Percentiles rank a stretch among this genome's conserved stretches.
Conservation (phyloP, 2,113 vertebrate genomes). For the Melanerpes formicivorus region DNA sequence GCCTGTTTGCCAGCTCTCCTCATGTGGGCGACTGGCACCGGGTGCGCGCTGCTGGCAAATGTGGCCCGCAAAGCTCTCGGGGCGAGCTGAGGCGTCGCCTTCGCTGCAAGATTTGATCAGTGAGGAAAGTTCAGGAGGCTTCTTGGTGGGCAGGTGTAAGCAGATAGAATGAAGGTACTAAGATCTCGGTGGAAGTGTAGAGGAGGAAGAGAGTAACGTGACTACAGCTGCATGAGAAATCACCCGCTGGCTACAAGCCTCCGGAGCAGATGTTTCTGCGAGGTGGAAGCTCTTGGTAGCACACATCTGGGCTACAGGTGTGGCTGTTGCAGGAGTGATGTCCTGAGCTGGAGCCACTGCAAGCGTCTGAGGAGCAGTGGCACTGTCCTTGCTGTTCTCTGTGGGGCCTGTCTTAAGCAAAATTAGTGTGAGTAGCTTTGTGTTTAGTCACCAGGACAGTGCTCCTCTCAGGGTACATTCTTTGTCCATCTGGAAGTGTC, state of each 20-base stretch:
- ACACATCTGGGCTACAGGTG: fast-evolving
- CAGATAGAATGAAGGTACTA: background rate
- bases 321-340: background rate
- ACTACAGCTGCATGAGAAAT: fast-evolving
- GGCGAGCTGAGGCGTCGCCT: background rate
- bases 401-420: background rate
- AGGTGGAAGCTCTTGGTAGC: background rate
- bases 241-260: fast-evolving
- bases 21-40: background rate
- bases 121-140: background rate
- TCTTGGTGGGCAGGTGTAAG: background rate
- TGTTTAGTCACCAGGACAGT: fast-evolving
- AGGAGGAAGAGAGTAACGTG: background rate
- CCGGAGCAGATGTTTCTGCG: background rate
- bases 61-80: background rate
- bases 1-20: background rate
- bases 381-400: background rate
- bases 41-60: fast-evolving
- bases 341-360: background rate
- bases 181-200: background rate
- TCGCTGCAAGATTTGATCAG: fast-evolving
- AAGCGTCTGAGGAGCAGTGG: fast-evolving
- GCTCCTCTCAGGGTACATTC: background rate
- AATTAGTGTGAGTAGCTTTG: fast-evolving
- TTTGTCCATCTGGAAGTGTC: background rate